Percentiles rank a stretch among this genome's conserved stretches.
Conservation (phyloP, 2,113 vertebrate genomes). For the Ceyx margarethae region DNA sequence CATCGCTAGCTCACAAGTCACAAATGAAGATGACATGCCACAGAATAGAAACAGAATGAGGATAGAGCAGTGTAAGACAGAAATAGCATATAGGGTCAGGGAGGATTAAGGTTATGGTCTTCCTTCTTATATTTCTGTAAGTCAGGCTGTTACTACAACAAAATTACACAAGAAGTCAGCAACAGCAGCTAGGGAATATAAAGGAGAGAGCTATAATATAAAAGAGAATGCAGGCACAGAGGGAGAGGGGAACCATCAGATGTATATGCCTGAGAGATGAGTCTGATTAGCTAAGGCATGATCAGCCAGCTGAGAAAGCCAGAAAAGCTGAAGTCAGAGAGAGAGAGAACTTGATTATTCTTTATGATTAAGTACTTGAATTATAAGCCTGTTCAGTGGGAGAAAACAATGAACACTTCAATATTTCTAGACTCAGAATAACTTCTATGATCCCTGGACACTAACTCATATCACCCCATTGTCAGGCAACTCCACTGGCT, state of each 20-base stretch:
- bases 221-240: neutral
- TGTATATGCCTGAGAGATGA: neutral
- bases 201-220: neutral
- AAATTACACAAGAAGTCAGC: neutral
- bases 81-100: neutral
- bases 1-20: neutral
- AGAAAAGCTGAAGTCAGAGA: neutral
- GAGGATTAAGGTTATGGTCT: neutral
- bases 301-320: constrained; percentile 5
- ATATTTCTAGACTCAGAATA: constrained; percentile 32
- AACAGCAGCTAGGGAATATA: neutral
- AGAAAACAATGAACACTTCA: constrained; percentile 52
- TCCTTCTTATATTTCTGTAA: neutral
- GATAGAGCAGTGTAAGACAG: neutral
- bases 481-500: constrained; percentile 50
- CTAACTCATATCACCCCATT: constrained; percentile 26
- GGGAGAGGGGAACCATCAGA: neutral
- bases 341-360: constrained; percentile 29
- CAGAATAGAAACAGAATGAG: neutral
- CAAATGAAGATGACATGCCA: neutral
- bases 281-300: neutral
- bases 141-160: neutral
- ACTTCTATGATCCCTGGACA: constrained; percentile 41
- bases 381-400: constrained; percentile 33
- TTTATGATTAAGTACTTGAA: constrained; percentile 59